Percentiles rank a stretch among this genome's conserved stretches.
phyloP scores from a whole-genome alignment of 2,113 vertebrate genomes.

The Rhea americana region DNA sequence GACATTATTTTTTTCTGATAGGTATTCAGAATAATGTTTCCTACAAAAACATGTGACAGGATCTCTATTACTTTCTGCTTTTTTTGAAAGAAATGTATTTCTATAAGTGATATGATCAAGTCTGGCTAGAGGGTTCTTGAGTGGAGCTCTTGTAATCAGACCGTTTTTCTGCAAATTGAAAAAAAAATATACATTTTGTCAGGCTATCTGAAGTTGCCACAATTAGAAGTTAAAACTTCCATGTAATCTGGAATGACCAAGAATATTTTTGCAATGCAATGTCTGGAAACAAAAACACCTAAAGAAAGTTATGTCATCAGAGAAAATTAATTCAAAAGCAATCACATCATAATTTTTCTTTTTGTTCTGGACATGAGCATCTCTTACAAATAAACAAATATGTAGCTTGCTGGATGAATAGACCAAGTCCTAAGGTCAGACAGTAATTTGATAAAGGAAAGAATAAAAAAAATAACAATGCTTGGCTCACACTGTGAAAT shows the following conservation, averaged over 20 bases:
- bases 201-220: not conserved
- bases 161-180: not conserved
- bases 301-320: not conserved
- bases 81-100: constrained; percentile 1
- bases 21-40: not conserved
- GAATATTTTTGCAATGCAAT: not conserved
- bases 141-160: not conserved
- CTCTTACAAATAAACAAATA: not conserved
- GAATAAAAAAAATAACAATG: not conserved
- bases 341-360: not conserved
- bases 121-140: not conserved
- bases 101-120: not conserved
- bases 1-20: not conserved
- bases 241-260: not conserved
- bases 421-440: not conserved
- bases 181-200: not conserved
- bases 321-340: not conserved
- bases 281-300: not conserved
- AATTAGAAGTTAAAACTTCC: not conserved
- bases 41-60: not conserved
- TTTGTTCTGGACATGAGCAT: not conserved
- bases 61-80: not conserved
- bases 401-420: not conserved
- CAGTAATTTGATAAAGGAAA: not conserved
- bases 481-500: not conserved